phyloP scores from a whole-genome alignment of 2,888 invertebrate species.

The Leptopilina syphax region DNA sequence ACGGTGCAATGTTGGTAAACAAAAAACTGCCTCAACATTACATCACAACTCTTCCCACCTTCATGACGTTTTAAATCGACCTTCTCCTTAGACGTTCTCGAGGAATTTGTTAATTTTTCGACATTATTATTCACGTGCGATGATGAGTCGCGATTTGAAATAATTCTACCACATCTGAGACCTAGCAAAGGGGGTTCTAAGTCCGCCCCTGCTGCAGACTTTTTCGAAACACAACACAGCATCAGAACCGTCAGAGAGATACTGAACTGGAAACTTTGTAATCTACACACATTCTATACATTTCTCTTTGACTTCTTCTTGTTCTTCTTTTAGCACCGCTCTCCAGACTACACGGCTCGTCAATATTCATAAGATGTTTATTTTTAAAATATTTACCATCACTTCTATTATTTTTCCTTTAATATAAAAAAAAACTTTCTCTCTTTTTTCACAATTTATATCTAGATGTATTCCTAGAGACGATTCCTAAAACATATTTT shows the following conservation, averaged over 20 bases:
- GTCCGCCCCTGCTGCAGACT: constrained; percentile 59
- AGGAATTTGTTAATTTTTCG: background rate
- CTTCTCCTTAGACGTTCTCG: constrained; percentile 1
- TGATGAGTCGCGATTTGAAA: constrained; percentile 11
- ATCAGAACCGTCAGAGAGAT: constrained; percentile 60
- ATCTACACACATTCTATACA: constrained; percentile 23
- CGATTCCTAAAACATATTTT: too few relatives aligned
- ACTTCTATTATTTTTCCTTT: constrained; percentile 16
- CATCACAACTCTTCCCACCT: constrained; percentile 33
- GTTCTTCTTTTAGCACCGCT: constrained; percentile 6
- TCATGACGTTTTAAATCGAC: constrained; percentile 9
- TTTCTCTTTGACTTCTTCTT: constrained; percentile 22
- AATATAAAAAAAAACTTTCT: background rate
- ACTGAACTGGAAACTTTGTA: constrained; percentile 42
- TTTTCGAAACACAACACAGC: constrained; percentile 72
- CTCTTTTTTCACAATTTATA: too few relatives aligned
- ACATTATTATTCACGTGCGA: background rate
- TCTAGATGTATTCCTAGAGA: too few relatives aligned
- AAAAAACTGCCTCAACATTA: constrained; percentile 24
- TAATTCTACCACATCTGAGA: constrained; percentile 43
- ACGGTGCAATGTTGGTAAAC: constrained; percentile 21
- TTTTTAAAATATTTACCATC: constrained; percentile 50
- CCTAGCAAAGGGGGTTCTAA: constrained; percentile 51
- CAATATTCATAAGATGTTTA: constrained; percentile 58
- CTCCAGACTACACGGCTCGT: constrained; percentile 40